Percentiles rank a stretch among this genome's conserved stretches.
phyloP scores from a whole-genome alignment of 2,888 invertebrate species.

The Gandaritis pyraliata region DNA sequence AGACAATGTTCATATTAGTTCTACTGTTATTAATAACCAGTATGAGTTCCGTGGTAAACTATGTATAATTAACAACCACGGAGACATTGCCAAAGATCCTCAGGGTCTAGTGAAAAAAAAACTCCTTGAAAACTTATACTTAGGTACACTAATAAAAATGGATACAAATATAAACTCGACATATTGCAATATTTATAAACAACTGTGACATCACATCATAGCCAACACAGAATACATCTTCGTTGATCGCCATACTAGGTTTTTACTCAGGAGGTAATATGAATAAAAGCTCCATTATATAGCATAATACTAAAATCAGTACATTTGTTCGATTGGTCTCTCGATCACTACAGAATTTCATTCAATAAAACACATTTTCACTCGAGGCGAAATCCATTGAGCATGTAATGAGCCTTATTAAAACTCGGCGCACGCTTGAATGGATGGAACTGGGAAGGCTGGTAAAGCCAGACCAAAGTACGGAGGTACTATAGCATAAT shows the following conservation, averaged over 20 bases:
- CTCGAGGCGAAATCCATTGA: conserved; percentile 33
- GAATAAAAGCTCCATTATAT: background rate
- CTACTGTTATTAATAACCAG: background rate
- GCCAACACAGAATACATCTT: too few relatives aligned
- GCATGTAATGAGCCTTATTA: conserved; percentile 62
- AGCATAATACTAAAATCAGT: background rate
- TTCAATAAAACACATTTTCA: conserved; percentile 29
- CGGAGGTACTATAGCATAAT: conserved; percentile 20
- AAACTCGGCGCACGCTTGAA: conserved; percentile 68
- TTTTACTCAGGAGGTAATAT: background rate
- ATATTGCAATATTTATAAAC: conserved; percentile 1
- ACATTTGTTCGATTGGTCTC: background rate
- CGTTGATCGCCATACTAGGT: too few relatives aligned
- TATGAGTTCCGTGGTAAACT: background rate
- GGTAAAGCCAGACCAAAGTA: conserved; percentile 42
- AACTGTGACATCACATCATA: background rate
- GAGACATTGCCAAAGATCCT: too few relatives aligned
- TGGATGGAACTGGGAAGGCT: conserved; percentile 62
- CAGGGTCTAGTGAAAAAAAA: too few relatives aligned
- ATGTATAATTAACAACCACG: too few relatives aligned
- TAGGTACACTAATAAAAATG: too few relatives aligned
- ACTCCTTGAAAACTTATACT: too few relatives aligned
- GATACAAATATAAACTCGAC: too few relatives aligned
- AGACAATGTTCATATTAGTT: conserved; percentile 6
- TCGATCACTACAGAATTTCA: conserved; percentile 21